Evolutionary conservation across 2,113 vertebrate genomes (phyloP), one percentile per base, ranked within the genome.

Genomic region (Barnardius zonarius): DNA sequence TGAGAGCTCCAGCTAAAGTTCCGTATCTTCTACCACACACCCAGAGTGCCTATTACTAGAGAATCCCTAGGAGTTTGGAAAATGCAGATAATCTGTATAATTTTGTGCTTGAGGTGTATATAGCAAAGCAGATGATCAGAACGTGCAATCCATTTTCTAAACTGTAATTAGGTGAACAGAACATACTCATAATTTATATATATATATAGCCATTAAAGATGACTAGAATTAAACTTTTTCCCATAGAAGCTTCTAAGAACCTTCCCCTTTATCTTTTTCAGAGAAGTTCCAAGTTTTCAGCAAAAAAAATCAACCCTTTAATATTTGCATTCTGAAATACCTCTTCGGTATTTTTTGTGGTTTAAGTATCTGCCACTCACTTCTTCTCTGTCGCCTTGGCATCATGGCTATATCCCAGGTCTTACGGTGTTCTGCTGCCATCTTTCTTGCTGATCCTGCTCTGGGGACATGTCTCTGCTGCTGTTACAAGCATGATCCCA

Each of bases 61-160:
- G 72, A 91, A 88, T 52, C 18, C n/a, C 24, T 27, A 27, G 10
- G 16, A 73, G 13, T 78, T 74, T 68, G 59, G 76, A 90, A 92
- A 94, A 81, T 44, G 30, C 4, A 28, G 72, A 39, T 46, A 30
- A 93, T 73, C 91, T 91, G 79, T 74, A 52, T 30, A 62, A 67
- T 74, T 88, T 91, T 88, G 27, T 33, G 3, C 87, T 95, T 39
- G 75, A 95, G 43, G 55, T 72, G 18, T 54, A 81, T 48, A 43
- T 46, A 90, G 30, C 27, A 74, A 76, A 94, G 70, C 19, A 92
- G 57, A 49, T 24, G 80, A 88, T 64, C 44, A 86, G 75, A 88
- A 86, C 2, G 9, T 48, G 55, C 55, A 96, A 78, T 88, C 64
- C 61, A 75, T 92, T 96, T 95, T 96, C 76, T 90, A 72, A 93